phyloP scores from a whole-genome alignment of 2,888 invertebrate genomes.

The Drosophila koepferae region DNA sequence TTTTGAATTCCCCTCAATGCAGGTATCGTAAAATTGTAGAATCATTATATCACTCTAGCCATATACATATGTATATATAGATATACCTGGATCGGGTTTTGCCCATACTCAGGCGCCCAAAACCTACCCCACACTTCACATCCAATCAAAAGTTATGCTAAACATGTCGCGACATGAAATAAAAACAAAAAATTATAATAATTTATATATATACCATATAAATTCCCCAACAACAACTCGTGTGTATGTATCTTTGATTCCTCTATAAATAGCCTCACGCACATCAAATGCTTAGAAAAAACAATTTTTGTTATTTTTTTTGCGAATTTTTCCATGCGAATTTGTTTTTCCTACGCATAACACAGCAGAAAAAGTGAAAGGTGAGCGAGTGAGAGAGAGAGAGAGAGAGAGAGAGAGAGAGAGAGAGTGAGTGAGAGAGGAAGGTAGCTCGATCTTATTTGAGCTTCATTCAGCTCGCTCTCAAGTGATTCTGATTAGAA shows the following conservation, averaged over 20 bases:
- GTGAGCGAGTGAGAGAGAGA: not conserved
- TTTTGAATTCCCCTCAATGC: constrained; percentile 51
- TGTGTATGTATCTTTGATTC: constrained; percentile 18
- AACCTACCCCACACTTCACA: constrained; percentile 49
- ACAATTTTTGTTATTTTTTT: constrained; percentile 26
- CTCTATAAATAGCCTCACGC: constrained; percentile 38
- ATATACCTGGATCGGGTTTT: constrained; percentile 46
- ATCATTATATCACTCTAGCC: constrained; percentile 11
- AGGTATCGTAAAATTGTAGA: constrained; percentile 49
- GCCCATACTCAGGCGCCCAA: constrained; percentile 25
- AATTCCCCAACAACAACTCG: constrained; percentile 5
- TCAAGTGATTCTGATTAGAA: not conserved
- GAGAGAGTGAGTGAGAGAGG: not conserved
- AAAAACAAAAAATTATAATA: constrained; percentile 3
- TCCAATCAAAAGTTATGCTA: constrained; percentile 55
- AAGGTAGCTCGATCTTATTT: not conserved
- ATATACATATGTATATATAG: too few relatives aligned
- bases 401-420: not conserved
- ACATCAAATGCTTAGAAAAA: not conserved
- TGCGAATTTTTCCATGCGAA: constrained; percentile 62
- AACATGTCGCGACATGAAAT: constrained; percentile 55
- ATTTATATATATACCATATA: constrained; percentile 26
- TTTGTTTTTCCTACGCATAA: constrained; percentile 29
- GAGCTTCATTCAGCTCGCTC: not conserved
- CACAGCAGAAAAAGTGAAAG: constrained; percentile 13